Evolutionary conservation across 2,113 vertebrate genomes (phyloP).

Genomic region (Chauna torquata): DNA sequence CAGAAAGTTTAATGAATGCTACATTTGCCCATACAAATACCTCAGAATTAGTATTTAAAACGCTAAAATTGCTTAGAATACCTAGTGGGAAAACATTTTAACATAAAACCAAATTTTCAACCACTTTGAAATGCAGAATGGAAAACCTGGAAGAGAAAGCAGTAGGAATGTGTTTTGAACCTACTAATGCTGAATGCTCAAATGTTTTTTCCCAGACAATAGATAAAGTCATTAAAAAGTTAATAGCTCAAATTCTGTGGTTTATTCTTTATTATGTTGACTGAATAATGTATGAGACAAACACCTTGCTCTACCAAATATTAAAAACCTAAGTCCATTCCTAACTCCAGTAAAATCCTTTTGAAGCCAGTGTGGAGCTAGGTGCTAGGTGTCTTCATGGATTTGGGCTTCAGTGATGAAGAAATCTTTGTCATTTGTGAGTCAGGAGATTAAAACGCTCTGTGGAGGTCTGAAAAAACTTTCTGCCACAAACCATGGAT

Average conservation of each 20-base stretch:
- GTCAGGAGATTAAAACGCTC: background rate
- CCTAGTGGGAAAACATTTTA: background rate
- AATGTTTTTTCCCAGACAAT: background rate
- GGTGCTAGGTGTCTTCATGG: background rate
- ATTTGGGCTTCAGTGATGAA: background rate
- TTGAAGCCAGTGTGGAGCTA: background rate
- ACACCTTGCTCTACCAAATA: background rate
- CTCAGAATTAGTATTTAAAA: constrained; percentile 30
- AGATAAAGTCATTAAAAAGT: background rate
- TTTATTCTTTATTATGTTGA: constrained; percentile 19
- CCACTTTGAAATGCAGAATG: constrained; percentile 17
- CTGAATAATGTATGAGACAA: constrained; percentile 45
- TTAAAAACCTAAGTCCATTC: background rate
- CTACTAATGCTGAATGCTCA: background rate
- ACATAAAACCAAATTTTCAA: background rate
- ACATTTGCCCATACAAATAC: background rate
- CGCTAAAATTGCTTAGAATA: constrained; percentile 27
- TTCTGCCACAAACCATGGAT: background rate
- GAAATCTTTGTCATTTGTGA: background rate
- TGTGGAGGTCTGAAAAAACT: background rate
- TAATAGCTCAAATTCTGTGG: constrained; percentile 30
- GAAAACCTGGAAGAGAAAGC: background rate
- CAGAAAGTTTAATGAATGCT: background rate
- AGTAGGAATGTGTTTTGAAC: background rate
- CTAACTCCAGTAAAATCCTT: background rate